phyloP scores from a whole-genome alignment of 2,113 vertebrate genomes.

The Pollimyrus isidori region DNA sequence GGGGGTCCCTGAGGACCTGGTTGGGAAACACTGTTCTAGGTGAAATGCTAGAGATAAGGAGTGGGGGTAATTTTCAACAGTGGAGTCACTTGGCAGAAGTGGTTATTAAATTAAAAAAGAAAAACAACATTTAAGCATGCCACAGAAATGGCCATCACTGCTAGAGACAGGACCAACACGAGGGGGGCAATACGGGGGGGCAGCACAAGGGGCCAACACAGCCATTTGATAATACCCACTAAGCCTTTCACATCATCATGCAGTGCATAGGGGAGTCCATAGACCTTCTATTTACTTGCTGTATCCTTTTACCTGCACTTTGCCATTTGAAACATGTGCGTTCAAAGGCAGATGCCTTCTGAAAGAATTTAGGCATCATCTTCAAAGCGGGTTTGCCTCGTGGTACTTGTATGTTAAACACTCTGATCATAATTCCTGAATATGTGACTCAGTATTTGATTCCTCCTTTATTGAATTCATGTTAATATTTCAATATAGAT shows the following conservation, averaged over 20 bases:
- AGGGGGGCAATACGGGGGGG: no score
- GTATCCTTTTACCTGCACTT: not conserved
- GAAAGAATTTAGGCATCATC: not conserved
- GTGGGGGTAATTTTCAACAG: not conserved
- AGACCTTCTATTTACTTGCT: not conserved
- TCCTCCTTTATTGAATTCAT: not conserved
- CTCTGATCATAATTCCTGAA: not conserved
- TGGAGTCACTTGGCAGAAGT: not conserved
- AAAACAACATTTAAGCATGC: not conserved
- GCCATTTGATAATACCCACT: not conserved
- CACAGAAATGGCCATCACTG: not conserved
- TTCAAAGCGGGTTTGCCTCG: not conserved
- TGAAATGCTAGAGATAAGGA: not conserved
- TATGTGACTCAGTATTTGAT: not conserved
- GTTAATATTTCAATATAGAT: not conserved
- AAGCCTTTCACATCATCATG: not conserved
- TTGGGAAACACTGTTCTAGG: not conserved
- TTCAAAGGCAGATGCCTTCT: not conserved
- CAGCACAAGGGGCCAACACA: no score
- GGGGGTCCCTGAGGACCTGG: no score
- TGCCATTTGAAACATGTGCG: not conserved
- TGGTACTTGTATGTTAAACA: not conserved
- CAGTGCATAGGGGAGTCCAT: not conserved
- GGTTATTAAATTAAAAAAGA: not conserved
- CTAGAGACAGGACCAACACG: not conserved